Percentiles rank a stretch among this genome's conserved stretches.
Conservation (phyloP, 2,888 invertebrate genomes). For the Dendrolimus pini region DNA sequence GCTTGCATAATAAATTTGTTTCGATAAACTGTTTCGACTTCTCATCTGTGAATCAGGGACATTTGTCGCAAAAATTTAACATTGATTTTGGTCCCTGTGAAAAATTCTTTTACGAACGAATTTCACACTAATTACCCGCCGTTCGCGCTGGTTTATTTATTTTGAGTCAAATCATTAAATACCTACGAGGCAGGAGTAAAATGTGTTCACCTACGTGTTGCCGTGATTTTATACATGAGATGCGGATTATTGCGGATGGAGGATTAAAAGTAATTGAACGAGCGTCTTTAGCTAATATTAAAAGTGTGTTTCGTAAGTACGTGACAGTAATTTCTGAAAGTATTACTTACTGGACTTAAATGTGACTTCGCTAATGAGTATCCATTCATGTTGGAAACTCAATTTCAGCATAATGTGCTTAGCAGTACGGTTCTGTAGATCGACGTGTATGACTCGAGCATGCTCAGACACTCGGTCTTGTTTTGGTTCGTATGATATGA, state of each 20-base stretch:
- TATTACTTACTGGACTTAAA: constrained; percentile 84
- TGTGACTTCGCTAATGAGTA: constrained; percentile 91
- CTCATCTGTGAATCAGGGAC: constrained; percentile 23
- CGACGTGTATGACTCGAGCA: constrained; percentile 82
- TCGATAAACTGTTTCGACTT: constrained; percentile 44
- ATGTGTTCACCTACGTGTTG: constrained; percentile 6
- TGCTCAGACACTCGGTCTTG: constrained; percentile 74
- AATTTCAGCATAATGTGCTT: constrained; percentile 85
- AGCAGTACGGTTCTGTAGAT: constrained; percentile 84
- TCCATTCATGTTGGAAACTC: constrained; percentile 89
- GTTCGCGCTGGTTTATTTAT: constrained; percentile 31
- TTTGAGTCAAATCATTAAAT: constrained; percentile 24
- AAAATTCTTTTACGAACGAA: constrained; percentile 32
- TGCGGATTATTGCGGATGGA: neutral
- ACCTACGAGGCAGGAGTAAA: neutral
- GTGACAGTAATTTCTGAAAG: neutral
- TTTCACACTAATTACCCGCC: constrained; percentile 40
- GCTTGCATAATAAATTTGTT: constrained; percentile 40
- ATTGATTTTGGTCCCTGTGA: constrained; percentile 30
- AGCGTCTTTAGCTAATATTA: neutral
- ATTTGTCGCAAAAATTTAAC: constrained; percentile 38
- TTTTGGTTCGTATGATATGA: constrained; percentile 78
- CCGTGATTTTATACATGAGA: constrained; percentile 2
- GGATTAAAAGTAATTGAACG: neutral
- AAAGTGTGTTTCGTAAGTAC: neutral